A percentile compares a stretch with the other conserved stretches of the same genome.
Conservation (phyloP, 2,113 vertebrate genomes). For the Pantherophis guttatus region DNA sequence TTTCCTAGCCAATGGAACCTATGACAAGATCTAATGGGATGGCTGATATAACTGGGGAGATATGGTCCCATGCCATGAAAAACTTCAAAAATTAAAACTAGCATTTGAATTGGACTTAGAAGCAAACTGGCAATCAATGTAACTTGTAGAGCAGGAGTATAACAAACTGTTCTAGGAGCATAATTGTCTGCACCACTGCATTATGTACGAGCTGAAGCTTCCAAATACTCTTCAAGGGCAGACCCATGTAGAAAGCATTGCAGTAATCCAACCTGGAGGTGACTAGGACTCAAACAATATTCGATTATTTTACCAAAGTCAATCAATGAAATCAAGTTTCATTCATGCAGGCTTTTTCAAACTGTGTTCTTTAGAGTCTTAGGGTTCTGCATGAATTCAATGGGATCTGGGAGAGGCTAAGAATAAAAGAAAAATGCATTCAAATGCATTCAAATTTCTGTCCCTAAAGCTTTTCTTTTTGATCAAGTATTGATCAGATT, state of each 20-base stretch:
- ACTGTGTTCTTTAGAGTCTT: no score
- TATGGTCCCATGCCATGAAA: neutral
- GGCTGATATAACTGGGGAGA: neutral
- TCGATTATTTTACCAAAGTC: no score
- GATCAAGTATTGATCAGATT: neutral
- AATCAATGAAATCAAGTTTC: no score
- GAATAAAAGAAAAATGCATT: neutral
- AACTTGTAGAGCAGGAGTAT: no score
- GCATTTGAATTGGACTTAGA: neutral
- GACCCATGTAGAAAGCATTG: no score
- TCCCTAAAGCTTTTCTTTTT: neutral
- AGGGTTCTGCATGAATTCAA: neutral
- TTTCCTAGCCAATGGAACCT: no score
- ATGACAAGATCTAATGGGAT: neutral
- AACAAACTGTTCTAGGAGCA: no score
- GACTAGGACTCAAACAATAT: no score
- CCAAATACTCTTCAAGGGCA: neutral
- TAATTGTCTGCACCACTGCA: neutral
- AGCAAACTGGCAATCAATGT: neutral
- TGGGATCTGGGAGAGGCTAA: neutral
- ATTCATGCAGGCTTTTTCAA: no score
- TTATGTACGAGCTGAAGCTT: neutral
- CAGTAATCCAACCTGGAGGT: no score
- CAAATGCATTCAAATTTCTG: neutral
- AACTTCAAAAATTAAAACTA: neutral